A percentile compares a stretch with the other conserved stretches of the same genome.
Conservation (phyloP, 2,797 vertebrate species). For the Eulemur mongoz region DNA sequence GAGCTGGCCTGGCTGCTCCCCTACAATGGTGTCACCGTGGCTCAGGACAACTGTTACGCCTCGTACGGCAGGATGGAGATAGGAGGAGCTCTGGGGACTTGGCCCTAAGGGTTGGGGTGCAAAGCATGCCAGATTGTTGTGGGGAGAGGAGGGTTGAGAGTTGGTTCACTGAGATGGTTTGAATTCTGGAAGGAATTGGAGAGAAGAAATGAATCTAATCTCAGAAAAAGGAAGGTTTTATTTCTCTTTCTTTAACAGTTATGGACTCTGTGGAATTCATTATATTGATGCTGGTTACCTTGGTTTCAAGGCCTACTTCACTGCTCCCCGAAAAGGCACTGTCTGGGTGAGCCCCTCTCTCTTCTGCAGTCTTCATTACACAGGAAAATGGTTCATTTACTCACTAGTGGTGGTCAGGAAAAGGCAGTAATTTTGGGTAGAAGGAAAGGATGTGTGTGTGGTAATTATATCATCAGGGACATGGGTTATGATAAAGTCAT, state of each 20-base stretch:
- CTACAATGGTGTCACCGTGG: slow-evolving; percentile 89
- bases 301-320: slow-evolving; percentile 88
- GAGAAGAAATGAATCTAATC: not conserved
- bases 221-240: slow-evolving; percentile 14
- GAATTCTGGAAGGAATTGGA: slow-evolving; percentile 34
- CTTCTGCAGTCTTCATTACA: not conserved
- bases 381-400: not conserved
- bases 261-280: slow-evolving; percentile 92
- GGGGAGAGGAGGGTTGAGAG: not conserved
- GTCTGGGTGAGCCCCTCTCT: slow-evolving; percentile 91
- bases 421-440: not conserved
- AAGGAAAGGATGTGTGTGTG: not conserved
- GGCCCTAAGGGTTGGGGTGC: slow-evolving; percentile 22
- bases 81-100: slow-evolving; percentile 35
- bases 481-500: not conserved
- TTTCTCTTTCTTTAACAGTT: slow-evolving; percentile 81
- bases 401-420: not conserved
- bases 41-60: slow-evolving; percentile 92
- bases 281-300: slow-evolving; percentile 92
- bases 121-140: not conserved
- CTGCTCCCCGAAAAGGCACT: slow-evolving; percentile 89
- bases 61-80: slow-evolving; percentile 84
- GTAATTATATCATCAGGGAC: not conserved
- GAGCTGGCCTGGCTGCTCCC: slow-evolving; percentile 94
- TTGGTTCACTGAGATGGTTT: not conserved